Evolutionary conservation across 2,113 vertebrate species (phyloP), one percentile per base, ranked within the genome.

Genomic region (Trogon surrucura): DNA sequence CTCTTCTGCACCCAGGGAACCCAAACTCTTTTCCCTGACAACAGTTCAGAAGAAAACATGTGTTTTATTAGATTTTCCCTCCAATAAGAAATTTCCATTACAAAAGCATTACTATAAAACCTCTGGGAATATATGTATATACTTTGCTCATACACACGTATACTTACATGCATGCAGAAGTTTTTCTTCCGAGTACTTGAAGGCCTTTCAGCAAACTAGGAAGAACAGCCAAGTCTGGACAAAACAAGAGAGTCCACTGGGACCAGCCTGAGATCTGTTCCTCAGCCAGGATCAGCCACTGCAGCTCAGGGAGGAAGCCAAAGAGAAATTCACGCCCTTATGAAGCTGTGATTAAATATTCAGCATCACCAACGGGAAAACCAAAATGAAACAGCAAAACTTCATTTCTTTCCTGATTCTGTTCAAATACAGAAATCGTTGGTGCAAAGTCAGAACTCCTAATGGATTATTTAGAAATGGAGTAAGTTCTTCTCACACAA

Each of bases 11-110:
- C 34, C 16, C 12, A 51, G 44, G 73, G 51, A 62, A 64, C 19
- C 4, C 67, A 73, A 91, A 48, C 20, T 80, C 7, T 50, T 65
- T 60, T 89, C 29, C 34, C 64, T 91, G 78, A 61, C 38, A 88
- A 79, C 5, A 64, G 22, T 56, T 88, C 72, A 85, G 51, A 91
- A 95, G 51, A 88, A 95, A 97, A 64, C 2, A 41, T 6, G 8
- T 96, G 38, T 51, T 78, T 96, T 96, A 95, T 81, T 83, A 67
- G 83, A 16, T 64, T 29, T 70, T 83, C 45, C 77, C 77, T 94
- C 64, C 45, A 82, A 9, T 61, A 83, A 74, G 50, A 74, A 56
- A 91, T 89, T 93, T 95, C 69, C 82, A 74, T 91, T 70, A 94
- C 48, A 91, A 85, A 95, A 83, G 27, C 32, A 21, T 77, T 60